Conservation (phyloP, 2,113 vertebrate species). For the Aramus guarauna region DNA sequence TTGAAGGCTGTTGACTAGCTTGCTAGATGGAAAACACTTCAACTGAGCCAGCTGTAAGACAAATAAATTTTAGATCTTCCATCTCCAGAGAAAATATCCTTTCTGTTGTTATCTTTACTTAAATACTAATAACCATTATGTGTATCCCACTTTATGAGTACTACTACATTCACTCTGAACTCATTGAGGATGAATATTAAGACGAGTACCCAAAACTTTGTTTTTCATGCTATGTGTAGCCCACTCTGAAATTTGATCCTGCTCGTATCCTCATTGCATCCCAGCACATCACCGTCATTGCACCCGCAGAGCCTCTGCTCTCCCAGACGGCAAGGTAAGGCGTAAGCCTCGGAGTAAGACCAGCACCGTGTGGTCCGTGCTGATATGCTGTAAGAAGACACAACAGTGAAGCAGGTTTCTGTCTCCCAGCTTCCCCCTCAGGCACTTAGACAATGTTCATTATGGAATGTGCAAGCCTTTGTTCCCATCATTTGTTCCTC, state of each 20-base stretch:
- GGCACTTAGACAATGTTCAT: not conserved
- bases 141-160: not conserved
- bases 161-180: not conserved
- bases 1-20: not conserved
- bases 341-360: not conserved
- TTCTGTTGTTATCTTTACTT: not conserved
- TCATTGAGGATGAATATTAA: not conserved
- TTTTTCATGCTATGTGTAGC: not conserved
- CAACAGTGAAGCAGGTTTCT: not conserved
- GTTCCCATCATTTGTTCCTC: not conserved
- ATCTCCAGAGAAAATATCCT: not conserved
- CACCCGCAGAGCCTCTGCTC: not conserved
- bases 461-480: not conserved
- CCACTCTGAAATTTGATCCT: not conserved
- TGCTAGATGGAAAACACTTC: not conserved
- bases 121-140: not conserved
- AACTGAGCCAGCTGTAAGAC: not conserved
- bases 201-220: not conserved
- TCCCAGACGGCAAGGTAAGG: not conserved
- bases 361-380: accelerated
- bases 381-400: not conserved
- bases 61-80: not conserved
- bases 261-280: not conserved
- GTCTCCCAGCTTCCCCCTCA: not conserved
- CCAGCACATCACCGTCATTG: too few relatives aligned